Conservation (phyloP, 1,140 invertebrate species). For the Pseudachorutes palmiensis region DNA sequence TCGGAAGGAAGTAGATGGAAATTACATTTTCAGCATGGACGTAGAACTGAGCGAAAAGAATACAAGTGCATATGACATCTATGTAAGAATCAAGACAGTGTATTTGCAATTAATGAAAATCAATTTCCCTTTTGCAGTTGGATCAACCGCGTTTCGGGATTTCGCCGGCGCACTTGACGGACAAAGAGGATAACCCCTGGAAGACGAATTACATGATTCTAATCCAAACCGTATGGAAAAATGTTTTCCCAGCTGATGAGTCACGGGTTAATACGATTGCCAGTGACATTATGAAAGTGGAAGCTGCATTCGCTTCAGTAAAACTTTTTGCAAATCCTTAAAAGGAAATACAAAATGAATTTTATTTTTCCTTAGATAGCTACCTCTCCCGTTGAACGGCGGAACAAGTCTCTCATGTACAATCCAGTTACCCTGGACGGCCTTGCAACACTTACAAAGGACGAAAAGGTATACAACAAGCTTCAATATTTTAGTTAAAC, state of each 20-base stretch:
- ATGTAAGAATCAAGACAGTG: no score
- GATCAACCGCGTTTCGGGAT: constrained; percentile 30
- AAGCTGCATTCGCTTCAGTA: constrained; percentile 17
- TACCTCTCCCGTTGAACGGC: constrained; percentile 18
- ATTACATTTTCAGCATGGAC: constrained; percentile 25
- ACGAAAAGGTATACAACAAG: neutral
- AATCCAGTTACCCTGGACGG: constrained; percentile 12
- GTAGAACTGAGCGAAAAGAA: constrained; percentile 33
- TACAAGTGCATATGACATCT: constrained; percentile 25
- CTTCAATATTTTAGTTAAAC: neutral
- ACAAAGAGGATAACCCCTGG: neutral
- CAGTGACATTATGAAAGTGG: constrained; percentile 16
- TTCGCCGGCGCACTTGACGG: neutral
- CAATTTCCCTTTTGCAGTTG: constrained; percentile 23
- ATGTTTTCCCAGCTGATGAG: constrained; percentile 20
- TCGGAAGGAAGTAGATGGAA: constrained; percentile 21
- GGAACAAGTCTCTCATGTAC: constrained; percentile 16
- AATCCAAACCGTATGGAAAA: constrained; percentile 23
- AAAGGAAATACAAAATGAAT: constrained; percentile 6
- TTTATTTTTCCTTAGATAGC: no score
- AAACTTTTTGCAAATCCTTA: neutral
- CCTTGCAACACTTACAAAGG: neutral
- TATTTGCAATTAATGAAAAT: no score
- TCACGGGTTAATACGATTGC: constrained; percentile 6
- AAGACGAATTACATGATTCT: constrained; percentile 11